These are phyloP conservation scores for Galemys pyrenaicus DNA, from an alignment of 2,113 vertebrate species.

Conservation along the genomic window DNA sequence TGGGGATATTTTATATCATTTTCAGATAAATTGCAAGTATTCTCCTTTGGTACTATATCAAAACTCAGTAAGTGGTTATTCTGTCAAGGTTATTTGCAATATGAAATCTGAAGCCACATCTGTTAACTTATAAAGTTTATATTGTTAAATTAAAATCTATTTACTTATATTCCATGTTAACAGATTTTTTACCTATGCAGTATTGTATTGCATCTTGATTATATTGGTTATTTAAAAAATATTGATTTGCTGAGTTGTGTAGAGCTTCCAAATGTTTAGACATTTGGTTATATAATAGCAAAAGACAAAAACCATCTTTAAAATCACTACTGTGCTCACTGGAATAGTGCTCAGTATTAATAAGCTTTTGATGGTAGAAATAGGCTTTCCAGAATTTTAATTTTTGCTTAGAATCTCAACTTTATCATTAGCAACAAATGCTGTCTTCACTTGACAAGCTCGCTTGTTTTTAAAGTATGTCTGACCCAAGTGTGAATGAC, in stretches of 20 bases:
- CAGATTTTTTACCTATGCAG: background rate
- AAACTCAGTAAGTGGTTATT: background rate
- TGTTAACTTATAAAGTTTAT: background rate
- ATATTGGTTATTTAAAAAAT: conserved; percentile 33
- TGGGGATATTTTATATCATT: conserved; percentile 21
- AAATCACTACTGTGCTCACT: background rate
- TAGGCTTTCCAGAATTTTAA: conserved; percentile 17
- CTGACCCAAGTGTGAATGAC: background rate
- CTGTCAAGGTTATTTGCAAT: background rate
- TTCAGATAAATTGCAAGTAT: background rate
- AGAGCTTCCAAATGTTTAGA: background rate
- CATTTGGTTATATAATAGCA: background rate
- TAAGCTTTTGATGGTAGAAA: background rate
- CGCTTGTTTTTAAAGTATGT: background rate
- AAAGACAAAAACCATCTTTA: background rate
- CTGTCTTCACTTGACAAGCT: background rate
- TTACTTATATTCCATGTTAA: background rate
- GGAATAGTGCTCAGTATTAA: background rate
- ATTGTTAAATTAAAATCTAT: background rate
- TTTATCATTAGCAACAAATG: background rate
- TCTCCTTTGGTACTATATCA: background rate
- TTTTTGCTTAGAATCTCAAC: background rate
- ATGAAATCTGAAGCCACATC: conserved; percentile 21
- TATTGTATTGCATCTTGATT: background rate
- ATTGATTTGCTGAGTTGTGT: background rate